These are phyloP conservation scores for Oscheius sp. DNA, from an alignment of 2,888 invertebrate genomes.

Conservation along the genomic window DNA sequence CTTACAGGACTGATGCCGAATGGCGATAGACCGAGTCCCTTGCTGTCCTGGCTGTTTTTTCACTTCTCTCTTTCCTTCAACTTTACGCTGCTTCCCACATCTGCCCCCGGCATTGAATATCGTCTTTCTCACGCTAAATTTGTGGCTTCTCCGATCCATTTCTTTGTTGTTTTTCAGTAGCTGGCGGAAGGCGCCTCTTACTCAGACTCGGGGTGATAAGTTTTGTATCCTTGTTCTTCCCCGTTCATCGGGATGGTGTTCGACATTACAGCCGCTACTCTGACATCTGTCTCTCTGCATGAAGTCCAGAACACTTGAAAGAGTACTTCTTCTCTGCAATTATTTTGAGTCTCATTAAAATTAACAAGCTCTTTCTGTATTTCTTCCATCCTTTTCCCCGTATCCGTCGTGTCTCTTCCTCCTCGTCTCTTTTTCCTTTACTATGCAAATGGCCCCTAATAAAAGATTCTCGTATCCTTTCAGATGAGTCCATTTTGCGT, in stretches of 20 bases:
- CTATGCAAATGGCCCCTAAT: conserved; percentile 28
- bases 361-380: too few species aligned
- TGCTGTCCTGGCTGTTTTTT: background rate
- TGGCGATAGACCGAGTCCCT: conserved; percentile 1
- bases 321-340: too few species aligned
- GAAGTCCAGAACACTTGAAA: too few species aligned
- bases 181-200: background rate
- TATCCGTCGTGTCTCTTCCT: background rate
- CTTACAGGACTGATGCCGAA: conserved; percentile 21
- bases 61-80: background rate
- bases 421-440: background rate
- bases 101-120: background rate
- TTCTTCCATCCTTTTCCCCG: too few species aligned
- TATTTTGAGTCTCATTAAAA: too few species aligned
- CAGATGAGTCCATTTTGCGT: conserved; percentile 33
- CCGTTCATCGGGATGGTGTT: too few species aligned
- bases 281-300: too few species aligned
- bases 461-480: conserved; percentile 19
- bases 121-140: conserved; percentile 14
- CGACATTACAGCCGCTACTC: too few species aligned
- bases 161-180: conserved; percentile 2
- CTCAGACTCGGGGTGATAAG: too few species aligned
- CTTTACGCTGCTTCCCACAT: conserved; percentile 6
- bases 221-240: too few species aligned
- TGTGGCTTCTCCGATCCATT: background rate